Base-by-base conservation (phyloP, 2,797 vertebrate genomes). In the Artibeus jamaicensis region DNA sequence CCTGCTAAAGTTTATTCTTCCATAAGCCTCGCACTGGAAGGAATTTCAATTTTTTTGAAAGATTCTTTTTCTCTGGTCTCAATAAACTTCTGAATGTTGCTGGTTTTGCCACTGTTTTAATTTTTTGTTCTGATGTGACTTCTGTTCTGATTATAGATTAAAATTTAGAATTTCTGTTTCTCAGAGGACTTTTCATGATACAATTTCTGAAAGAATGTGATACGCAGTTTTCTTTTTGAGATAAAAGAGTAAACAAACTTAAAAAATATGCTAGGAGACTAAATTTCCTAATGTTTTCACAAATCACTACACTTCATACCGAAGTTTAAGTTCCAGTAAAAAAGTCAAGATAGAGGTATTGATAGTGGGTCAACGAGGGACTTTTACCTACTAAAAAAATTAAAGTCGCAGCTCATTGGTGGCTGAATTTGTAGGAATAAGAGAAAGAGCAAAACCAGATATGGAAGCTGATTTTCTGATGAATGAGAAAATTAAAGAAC, bases 1-100 rank as follows among this genome's bases (percentile, higher is more conserved):
- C 97, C 44, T 95, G 65, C 78, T 96, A 93, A 97, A 76, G 67
- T 98, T 98, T 97, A 96, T 97, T 98, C 96, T 93, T 84, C 90
- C 96, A 1, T 96, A 98, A 97, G 81, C 76, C 93, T 98, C 76
- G 93, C 16, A 59, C 73, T 39, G 71, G 77, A 85, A 97, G 93
- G 73, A 71, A 92, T 97, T 96, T 94, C 91, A 91, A 5, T 96
- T 95, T 97, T 97, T 97, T 93, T 90, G 91, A 97, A 97, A 97
- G 90, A 94, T 95, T 32, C 44, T 95, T 97, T 96, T 95, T 42
- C 55, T 95, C 96, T 95, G 94, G 95, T 95, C 29, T 87, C 92
- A 96, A 84, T 92, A 96, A 96, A 81, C 89, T 78, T 86, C 79
- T 97, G 78, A 96, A 91, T 8, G 83, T 97, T 96, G 24, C 93